phyloP scores from a whole-genome alignment of 1,140 invertebrate species.

The Pseudachorutes palmiensis region DNA sequence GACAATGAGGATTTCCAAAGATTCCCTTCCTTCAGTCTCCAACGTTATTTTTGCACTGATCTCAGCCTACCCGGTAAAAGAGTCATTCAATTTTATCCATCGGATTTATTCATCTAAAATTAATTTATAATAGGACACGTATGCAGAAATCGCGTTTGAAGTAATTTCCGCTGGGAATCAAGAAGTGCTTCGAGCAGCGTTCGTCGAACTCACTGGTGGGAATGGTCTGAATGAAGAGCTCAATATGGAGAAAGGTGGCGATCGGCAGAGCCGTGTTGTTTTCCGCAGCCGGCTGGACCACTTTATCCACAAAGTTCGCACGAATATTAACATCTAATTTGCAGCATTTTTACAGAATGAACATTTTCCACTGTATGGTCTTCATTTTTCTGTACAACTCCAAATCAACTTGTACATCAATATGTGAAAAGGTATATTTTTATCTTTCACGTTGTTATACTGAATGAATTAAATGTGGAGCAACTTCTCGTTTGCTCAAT shows the following conservation, averaged over 20 bases:
- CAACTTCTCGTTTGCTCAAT: too few relatives aligned
- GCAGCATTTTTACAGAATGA: not conserved
- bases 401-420: too few relatives aligned
- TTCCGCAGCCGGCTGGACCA: not conserved
- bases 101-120: not conserved
- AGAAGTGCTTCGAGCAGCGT: not conserved
- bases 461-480: too few relatives aligned
- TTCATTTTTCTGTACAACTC: too few relatives aligned
- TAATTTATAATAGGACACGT: slow-evolving; percentile 5
- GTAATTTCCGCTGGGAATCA: not conserved
- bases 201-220: not conserved
- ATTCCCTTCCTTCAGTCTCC: not conserved
- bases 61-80: not conserved
- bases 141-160: not conserved
- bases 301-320: not conserved
- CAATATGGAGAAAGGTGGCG: not conserved
- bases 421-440: too few relatives aligned
- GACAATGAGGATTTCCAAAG: slow-evolving; percentile 4
- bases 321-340: not conserved
- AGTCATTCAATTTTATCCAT: not conserved
- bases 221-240: too few relatives aligned
- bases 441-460: too few relatives aligned
- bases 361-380: too few relatives aligned
- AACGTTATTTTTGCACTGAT: not conserved
- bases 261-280: not conserved